Conservation (phyloP, 2,888 invertebrate genomes). For the Hirtodrosophila histrioides region DNA sequence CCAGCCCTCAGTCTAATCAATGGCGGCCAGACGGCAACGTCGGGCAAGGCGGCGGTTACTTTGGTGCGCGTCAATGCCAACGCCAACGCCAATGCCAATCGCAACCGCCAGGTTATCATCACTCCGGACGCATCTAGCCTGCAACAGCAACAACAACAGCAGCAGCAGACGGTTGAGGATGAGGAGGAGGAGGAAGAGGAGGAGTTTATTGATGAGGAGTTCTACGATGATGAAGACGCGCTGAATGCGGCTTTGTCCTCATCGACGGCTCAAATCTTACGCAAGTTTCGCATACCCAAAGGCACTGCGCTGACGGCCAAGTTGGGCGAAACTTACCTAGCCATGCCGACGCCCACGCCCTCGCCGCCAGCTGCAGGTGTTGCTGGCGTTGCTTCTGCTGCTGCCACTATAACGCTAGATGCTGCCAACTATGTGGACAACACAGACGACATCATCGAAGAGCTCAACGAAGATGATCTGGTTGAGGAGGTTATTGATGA, state of each 20-base stretch:
- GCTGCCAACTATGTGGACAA: slow-evolving; percentile 47
- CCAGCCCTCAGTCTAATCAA: slow-evolving; percentile 55
- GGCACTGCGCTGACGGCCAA: slow-evolving; percentile 81
- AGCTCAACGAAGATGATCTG: slow-evolving; percentile 72
- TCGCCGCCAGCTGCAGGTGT: slow-evolving; percentile 53
- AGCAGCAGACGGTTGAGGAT: slow-evolving; percentile 32
- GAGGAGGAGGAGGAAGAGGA: slow-evolving; percentile 46
- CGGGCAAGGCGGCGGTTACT: slow-evolving; percentile 47
- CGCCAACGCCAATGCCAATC: slow-evolving; percentile 28
- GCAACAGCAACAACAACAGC: slow-evolving; percentile 43
- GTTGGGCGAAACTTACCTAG: slow-evolving; percentile 53
- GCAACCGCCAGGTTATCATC: slow-evolving; percentile 57
- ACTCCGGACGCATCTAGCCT: slow-evolving; percentile 52
- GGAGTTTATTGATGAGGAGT: slow-evolving; percentile 55
- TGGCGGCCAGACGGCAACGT: slow-evolving; percentile 29
- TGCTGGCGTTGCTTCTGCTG: slow-evolving; percentile 9
- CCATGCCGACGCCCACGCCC: slow-evolving; percentile 73
- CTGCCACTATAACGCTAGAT: slow-evolving; percentile 37
- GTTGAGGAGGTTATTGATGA: slow-evolving; percentile 79
- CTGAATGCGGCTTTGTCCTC: slow-evolving; percentile 50
- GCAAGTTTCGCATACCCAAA: slow-evolving; percentile 83
- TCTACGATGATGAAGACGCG: slow-evolving; percentile 63
- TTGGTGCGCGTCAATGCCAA: slow-evolving; percentile 61
- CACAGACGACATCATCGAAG: slow-evolving; percentile 67
- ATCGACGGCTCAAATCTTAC: slow-evolving; percentile 81